Conservation (phyloP, 1,140 invertebrate species). For the Heterodera carotae region DNA sequence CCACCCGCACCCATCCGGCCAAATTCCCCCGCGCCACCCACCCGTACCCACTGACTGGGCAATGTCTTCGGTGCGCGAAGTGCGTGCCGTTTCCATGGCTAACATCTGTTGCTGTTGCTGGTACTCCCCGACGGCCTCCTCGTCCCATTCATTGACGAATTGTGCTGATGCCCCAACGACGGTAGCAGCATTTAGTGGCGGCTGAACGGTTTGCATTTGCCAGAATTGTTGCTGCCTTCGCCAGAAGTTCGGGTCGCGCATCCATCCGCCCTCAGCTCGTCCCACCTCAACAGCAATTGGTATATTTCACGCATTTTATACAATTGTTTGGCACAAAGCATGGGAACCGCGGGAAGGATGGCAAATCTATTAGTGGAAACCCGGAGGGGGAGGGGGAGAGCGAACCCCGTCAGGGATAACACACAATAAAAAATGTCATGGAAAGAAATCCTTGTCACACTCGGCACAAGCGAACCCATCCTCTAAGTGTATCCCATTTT, state of each 20-base stretch:
- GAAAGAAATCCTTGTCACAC: no score
- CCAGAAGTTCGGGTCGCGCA: not conserved
- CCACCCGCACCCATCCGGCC: no score
- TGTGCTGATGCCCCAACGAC: not conserved
- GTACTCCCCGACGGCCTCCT: not conserved
- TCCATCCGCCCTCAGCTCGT: not conserved
- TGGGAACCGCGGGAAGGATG: no score
- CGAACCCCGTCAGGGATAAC: no score
- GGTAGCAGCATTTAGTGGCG: not conserved
- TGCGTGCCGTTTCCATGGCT: constrained; percentile 15
- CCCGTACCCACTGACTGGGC: not conserved
- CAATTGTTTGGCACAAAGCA: no score
- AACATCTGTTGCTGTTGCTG: not conserved
- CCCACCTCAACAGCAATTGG: not conserved
- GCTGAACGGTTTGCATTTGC: not conserved
- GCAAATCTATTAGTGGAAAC: no score
- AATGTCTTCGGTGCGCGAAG: constrained; percentile 17
- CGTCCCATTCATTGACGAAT: not conserved
- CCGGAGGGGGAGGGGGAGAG: no score
- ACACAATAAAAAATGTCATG: no score
- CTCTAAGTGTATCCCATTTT: no score
- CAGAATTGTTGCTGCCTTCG: not conserved
- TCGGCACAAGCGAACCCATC: no score
- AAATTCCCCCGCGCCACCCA: no score
- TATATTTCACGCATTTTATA: no score